These are phyloP conservation scores for Thymelicus acteon DNA, from an alignment of 2,888 invertebrate species.

Conservation along the genomic window DNA sequence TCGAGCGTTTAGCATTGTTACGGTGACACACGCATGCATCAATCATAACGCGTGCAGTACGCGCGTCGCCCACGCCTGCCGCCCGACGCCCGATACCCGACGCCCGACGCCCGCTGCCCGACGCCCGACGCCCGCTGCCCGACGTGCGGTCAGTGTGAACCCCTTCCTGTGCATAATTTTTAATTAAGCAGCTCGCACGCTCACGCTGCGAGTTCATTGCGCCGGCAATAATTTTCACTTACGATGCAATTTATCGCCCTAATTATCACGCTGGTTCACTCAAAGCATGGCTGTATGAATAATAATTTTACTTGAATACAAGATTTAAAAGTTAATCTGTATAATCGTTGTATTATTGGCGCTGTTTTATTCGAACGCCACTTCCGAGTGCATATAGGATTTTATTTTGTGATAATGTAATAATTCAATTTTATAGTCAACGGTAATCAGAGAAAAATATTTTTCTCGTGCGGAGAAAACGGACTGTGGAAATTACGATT, in stretches of 20 bases:
- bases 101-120: neutral
- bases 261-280: conserved; percentile 18
- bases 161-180: conserved; percentile 6
- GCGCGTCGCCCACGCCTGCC: too few species aligned
- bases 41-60: neutral
- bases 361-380: neutral
- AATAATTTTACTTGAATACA: conserved; percentile 4
- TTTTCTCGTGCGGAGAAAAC: too few species aligned
- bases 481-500: too few species aligned
- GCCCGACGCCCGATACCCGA: too few species aligned
- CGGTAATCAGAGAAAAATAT: too few species aligned
- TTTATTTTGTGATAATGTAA: too few species aligned
- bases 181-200: conserved; percentile 14
- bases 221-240: conserved; percentile 24
- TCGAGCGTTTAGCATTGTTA: neutral
- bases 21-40: neutral
- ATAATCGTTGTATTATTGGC: neutral
- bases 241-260: conserved; percentile 23
- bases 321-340: conserved; percentile 1
- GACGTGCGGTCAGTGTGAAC: neutral
- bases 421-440: too few species aligned
- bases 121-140: neutral
- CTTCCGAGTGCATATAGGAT: neutral
- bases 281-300: conserved; percentile 3
- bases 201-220: neutral